phyloP scores from a whole-genome alignment of 1,140 invertebrate species.

The Liolophura sinensis region DNA sequence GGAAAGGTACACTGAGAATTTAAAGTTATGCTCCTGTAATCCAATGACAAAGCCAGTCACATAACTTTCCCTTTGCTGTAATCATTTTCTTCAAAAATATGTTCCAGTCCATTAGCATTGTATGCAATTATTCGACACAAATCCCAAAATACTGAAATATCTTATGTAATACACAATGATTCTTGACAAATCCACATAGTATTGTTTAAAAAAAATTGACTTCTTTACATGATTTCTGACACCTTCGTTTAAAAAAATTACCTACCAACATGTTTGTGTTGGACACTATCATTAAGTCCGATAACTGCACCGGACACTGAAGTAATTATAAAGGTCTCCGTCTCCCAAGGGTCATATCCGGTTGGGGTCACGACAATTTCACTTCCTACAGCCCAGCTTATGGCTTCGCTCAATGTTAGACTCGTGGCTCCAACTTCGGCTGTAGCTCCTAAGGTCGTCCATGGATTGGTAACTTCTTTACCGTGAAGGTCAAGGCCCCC shows the following conservation, averaged over 20 bases:
- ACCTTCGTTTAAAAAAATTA: too few species aligned
- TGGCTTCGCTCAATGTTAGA: slow-evolving; percentile 34
- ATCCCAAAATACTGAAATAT: too few species aligned
- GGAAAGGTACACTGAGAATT: too few species aligned
- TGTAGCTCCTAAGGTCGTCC: slow-evolving; percentile 43
- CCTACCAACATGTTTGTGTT: slow-evolving; percentile 45
- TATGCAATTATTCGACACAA: too few species aligned
- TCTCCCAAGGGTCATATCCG: slow-evolving; percentile 41
- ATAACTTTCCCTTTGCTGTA: slow-evolving; percentile 3
- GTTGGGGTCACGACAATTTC: slow-evolving; percentile 54
- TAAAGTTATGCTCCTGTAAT: too few species aligned
- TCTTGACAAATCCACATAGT: too few species aligned
- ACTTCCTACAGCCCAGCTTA: slow-evolving; percentile 45
- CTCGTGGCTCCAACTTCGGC: slow-evolving; percentile 31
- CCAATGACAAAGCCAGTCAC: too few species aligned
- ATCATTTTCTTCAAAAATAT: too few species aligned
- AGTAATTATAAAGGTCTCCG: slow-evolving; percentile 45
- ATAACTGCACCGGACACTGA: slow-evolving; percentile 28
- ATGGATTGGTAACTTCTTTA: slow-evolving; percentile 27
- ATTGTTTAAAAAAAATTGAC: too few species aligned
- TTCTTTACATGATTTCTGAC: too few species aligned
- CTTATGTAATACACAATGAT: too few species aligned
- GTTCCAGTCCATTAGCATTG: too few species aligned
- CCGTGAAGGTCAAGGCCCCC: slow-evolving; percentile 56
- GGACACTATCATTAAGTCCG: slow-evolving; percentile 38